Evolutionary conservation across 1,140 invertebrate genomes (phyloP), one percentile per base, ranked within the genome.

Genomic region (Zaprionus ghesquierei): DNA sequence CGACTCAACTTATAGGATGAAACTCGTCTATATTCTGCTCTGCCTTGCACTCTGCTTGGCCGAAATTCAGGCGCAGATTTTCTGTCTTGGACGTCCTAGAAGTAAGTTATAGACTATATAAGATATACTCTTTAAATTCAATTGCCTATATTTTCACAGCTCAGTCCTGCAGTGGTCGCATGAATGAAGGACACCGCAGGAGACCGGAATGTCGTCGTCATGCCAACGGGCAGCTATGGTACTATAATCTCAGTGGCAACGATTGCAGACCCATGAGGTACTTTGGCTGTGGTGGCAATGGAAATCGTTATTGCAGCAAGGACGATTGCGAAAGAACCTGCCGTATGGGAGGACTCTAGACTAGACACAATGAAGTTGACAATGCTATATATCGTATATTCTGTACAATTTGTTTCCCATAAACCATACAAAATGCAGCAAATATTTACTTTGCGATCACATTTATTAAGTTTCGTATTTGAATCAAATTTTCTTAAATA

Each of bases 381-480:
- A n/a, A n/a, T n/a, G n/a, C n/a, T n/a, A n/a, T n/a, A n/a, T n/a
- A n/a, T n/a, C n/a, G n/a, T n/a, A n/a, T n/a, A n/a, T n/a, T n/a
- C n/a, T n/a, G n/a, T 33, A 12, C 31, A 33, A 25, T 25, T 3
- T 3, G 2, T 25, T 2, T 25, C 5, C 2, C 2, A 5, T 29
- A 29, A 29, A 29, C 3, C n/a, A n/a, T 29, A 29, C 5, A 5
- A 5, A 29, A 29, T 29, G 27, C 27, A 29, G 3, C 18, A 22
- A 3, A 20, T n/a, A 3, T 35, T 80, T 87, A 86, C 69, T 89
- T 75, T 89, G 84, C 84, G 84, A 89, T 89, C 84, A 89, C 84
- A 89, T 89, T 89, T 89, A 89, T 89, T 89, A 89, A 89, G 84
- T 89, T 89, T 89, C 84, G 79, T 89, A 89, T 89, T 89, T 89